Conservation (phyloP, 2,113 vertebrate species). For the Lepus timidus region DNA sequence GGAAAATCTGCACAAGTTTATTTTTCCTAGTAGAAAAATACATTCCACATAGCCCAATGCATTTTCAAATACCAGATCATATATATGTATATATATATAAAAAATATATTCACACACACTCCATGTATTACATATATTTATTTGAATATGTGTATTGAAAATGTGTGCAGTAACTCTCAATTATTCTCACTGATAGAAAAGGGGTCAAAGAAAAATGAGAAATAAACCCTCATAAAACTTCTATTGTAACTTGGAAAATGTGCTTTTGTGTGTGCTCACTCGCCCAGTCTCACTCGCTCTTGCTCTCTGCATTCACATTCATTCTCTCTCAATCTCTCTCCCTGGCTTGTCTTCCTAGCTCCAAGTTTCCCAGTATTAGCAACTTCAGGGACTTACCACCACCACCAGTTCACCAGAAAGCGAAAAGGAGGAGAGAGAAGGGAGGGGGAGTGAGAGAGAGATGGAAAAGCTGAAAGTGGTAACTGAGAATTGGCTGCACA, state of each 20-base stretch:
- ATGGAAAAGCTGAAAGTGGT: background rate
- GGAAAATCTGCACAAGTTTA: background rate
- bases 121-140: too few species aligned
- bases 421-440: background rate
- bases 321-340: background rate
- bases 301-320: background rate
- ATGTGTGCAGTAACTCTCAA: background rate
- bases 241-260: background rate
- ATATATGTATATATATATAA: too few species aligned
- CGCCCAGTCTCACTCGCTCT: background rate
- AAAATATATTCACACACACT: too few species aligned
- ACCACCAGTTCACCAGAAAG: constrained; percentile 18
- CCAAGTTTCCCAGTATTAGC: background rate
- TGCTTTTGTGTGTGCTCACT: background rate
- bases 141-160: background rate
- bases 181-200: background rate
- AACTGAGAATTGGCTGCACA: background rate
- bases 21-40: constrained; percentile 35
- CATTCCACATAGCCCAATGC: constrained; percentile 58
- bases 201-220: background rate
- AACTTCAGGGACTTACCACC: background rate
- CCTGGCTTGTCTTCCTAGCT: background rate
- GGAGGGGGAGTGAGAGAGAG: background rate
- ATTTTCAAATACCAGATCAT: constrained; percentile 58
- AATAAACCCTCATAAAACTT: background rate